Base-by-base conservation (phyloP, 2,797 vertebrate species). In the Xiphophorus birchmanni region DNA sequence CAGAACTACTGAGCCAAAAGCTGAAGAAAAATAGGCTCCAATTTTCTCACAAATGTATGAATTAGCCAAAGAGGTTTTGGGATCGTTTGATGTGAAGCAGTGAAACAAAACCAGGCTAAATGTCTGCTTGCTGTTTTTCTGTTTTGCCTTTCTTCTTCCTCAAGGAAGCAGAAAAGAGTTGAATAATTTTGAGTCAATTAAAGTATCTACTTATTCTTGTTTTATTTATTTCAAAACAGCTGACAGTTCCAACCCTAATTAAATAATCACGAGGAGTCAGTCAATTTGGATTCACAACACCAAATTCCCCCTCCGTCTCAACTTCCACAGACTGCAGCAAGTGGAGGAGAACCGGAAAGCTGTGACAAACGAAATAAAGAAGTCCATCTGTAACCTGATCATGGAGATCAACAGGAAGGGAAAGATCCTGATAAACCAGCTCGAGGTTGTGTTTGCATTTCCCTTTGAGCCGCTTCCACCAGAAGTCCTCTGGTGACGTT, bases 341-440 rank as follows among this genome's bases (percentile, higher is more conserved):
- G 97, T 99, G 76, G 99, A 99, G 88, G 98, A 99, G 92, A 99
- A 99, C 92, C 97, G 98, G 65, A 99, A 98, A 80, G 94, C 96
- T 29, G 98, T 99, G 76, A 97, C 98, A 67, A 98, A 99, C 85
- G 98, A 99, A 92, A 99, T 99, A 84, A 99, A 99, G 95, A 98
- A 99, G 92, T 97, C 98, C 76, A 98, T 99, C 89, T 99, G 98
- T 92, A 98, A 97, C 58, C 86, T 99, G 85, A 99, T 99, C 87
- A 97, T 99, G 94, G 98, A 99, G 95, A 99, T 99, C 90, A 99
- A 99, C 92, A 97, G 97, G 92, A 99, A 99, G 87, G 99, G 99
- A 52, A 99, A 99, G 95, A 97, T 98, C 86, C 91, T 99, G 47
- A 94, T 99, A 10, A 98, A 98, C 94, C 98, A 99, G 48, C 95